phyloP scores from a whole-genome alignment of 2,113 vertebrate species.

The Chinchilla lanigera region DNA sequence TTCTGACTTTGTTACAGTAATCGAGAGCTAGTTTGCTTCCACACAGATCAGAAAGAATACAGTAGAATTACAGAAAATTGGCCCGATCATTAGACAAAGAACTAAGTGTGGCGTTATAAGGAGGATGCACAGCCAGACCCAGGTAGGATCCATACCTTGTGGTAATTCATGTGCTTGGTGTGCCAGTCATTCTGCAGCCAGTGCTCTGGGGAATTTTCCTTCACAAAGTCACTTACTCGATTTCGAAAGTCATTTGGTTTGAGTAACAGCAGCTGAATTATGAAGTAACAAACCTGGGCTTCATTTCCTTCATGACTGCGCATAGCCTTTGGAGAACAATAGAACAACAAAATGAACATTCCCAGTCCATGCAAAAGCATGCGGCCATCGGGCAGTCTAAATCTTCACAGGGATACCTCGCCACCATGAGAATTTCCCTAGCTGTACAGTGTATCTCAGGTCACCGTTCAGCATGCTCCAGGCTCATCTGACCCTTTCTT shows the following conservation, averaged over 20 bases:
- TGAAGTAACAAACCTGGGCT: conserved; percentile 99
- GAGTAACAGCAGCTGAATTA: conserved; percentile 97
- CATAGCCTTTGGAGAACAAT: conserved; percentile 91
- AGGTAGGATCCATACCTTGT: conserved; percentile 90
- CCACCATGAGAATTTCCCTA: not conserved
- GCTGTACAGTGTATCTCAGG: not conserved
- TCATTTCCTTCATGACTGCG: conserved; percentile 99
- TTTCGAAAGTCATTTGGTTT: conserved; percentile 99
- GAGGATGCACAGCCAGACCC: not conserved
- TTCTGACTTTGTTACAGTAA: not conserved
- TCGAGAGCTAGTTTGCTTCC: not conserved
- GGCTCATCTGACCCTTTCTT: not conserved
- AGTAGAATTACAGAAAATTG: not conserved
- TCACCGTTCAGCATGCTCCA: not conserved
- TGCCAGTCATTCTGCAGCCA: conserved; percentile 99
- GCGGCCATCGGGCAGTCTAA: not conserved
- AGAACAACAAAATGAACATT: conserved; percentile 33
- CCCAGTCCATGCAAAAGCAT: not conserved
- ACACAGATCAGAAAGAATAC: not conserved
- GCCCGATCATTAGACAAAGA: not conserved
- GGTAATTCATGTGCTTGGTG: conserved; percentile 98
- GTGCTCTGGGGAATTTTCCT: conserved; percentile 98
- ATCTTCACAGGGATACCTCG: not conserved
- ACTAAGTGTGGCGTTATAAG: not conserved
- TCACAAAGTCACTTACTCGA: conserved; percentile 98